A percentile compares a stretch with the other conserved stretches of the same genome.
Conservation (phyloP, 2,797 vertebrate genomes). For the Hydrocynus forskahlii region DNA sequence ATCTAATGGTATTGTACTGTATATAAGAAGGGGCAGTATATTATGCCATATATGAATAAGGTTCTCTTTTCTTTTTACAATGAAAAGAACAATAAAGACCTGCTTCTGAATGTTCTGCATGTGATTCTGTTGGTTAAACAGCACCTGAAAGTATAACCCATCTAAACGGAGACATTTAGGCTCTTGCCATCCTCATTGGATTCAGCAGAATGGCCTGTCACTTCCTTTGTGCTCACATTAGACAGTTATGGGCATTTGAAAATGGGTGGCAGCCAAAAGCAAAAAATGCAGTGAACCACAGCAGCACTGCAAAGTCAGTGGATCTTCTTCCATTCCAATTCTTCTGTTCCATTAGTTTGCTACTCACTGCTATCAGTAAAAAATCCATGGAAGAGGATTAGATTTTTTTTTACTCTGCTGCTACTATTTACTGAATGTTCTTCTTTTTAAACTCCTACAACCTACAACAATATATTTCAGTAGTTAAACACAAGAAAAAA, state of each 20-base stretch:
- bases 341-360: not conserved
- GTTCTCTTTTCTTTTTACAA: slow-evolving; percentile 73
- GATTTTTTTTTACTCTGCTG: not conserved
- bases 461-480: too few relatives aligned
- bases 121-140: not conserved
- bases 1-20: slow-evolving; percentile 69
- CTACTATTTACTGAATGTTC: too few relatives aligned
- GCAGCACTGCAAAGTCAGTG: not conserved
- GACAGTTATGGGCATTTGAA: slow-evolving; percentile 7
- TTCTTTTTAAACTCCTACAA: too few relatives aligned
- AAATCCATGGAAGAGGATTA: not conserved
- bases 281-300: not conserved
- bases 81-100: slow-evolving; percentile 69
- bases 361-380: not conserved
- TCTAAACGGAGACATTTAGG: not conserved
- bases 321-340: slow-evolving; percentile 11
- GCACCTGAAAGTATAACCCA: not conserved
- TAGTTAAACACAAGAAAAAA: not conserved
- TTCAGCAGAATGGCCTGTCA: slow-evolving; percentile 11
- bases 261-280: slow-evolving; percentile 12
- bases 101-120: slow-evolving; percentile 16
- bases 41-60: slow-evolving; percentile 73
- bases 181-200: not conserved
- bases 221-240: slow-evolving; percentile 6
- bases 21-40: slow-evolving; percentile 71